Evolutionary conservation across 2,888 invertebrate species (phyloP).

Genomic region (Lepidochrysops patricia): DNA sequence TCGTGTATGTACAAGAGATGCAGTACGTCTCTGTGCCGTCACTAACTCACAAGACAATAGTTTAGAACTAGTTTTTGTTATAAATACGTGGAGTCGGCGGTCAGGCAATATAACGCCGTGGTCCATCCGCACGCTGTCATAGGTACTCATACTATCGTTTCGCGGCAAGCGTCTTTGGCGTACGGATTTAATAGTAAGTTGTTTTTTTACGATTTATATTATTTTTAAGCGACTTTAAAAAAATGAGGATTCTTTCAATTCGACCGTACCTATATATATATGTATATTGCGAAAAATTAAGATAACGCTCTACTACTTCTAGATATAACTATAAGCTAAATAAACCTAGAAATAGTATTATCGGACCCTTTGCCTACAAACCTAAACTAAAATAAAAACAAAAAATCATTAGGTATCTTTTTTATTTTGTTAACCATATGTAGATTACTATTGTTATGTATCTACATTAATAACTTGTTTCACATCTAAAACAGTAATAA

Average conservation of each 20-base stretch:
- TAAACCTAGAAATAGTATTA: no score
- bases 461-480: neutral
- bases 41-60: neutral
- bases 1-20: neutral
- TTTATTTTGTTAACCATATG: neutral
- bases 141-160: neutral
- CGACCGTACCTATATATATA: no score
- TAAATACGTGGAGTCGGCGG: neutral
- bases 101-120: neutral
- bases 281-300: no score
- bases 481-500: neutral
- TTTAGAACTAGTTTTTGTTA: neutral
- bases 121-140: neutral
- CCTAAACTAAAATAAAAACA: no score
- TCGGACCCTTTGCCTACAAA: neutral
- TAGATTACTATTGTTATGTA: neutral
- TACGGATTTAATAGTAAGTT: neutral
- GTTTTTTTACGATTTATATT: neutral
- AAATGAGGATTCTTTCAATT: no score
- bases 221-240: no score
- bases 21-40: neutral
- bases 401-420: no score
- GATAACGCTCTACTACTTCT: no score
- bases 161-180: neutral
- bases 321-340: no score